Conservation (phyloP, 2,888 invertebrate genomes). For the Biston stratarius region DNA sequence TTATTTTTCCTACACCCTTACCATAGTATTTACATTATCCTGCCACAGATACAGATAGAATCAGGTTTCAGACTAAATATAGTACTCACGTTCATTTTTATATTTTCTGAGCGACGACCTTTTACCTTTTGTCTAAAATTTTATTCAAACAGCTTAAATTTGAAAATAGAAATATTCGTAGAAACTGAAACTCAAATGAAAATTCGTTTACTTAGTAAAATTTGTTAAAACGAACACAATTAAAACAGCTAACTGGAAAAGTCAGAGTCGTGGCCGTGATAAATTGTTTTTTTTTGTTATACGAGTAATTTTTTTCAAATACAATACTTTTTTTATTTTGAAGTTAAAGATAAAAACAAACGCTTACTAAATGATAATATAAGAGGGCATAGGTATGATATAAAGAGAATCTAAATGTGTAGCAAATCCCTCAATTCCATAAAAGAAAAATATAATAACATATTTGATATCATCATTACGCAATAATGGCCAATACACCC, state of each 20-base stretch:
- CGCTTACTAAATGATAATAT: constrained; percentile 26
- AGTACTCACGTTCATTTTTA: background rate
- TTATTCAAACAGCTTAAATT: background rate
- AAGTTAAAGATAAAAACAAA: background rate
- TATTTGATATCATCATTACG: constrained; percentile 45
- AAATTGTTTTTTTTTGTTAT: constrained; percentile 9
- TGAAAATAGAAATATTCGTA: constrained; percentile 7
- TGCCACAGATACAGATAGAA: constrained; percentile 19
- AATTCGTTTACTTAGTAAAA: constrained; percentile 17
- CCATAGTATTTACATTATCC: constrained; percentile 15
- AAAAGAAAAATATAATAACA: constrained; percentile 43
- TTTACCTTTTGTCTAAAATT: background rate
- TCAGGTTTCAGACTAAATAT: constrained; percentile 10
- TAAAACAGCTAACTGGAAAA: constrained; percentile 37
- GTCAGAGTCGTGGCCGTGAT: constrained; percentile 16
- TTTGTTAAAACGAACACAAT: constrained; percentile 38
- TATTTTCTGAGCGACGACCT: background rate
- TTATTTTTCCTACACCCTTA: constrained; percentile 40
- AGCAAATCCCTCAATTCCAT: constrained; percentile 43
- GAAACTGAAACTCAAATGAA: constrained; percentile 16
- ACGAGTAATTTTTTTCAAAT: background rate
- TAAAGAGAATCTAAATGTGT: constrained; percentile 22
- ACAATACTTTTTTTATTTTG: background rate
- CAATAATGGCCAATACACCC: constrained; percentile 46
- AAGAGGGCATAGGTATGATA: constrained; percentile 19